phyloP scores from a whole-genome alignment of 2,797 vertebrate species.

The Amblyraja radiata region DNA sequence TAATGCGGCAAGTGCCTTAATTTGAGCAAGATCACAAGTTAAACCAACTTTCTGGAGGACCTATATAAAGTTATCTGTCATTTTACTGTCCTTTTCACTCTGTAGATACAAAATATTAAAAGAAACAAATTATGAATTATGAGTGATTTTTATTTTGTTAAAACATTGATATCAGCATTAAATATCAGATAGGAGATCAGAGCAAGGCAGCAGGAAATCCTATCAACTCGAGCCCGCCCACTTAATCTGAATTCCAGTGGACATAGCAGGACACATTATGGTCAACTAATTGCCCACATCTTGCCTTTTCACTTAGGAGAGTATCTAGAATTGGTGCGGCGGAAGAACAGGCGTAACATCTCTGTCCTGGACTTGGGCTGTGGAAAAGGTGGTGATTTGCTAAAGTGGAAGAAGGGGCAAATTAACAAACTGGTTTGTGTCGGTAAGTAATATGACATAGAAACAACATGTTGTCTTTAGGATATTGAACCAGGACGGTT shows the following conservation, averaged over 20 bases:
- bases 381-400: constrained; percentile 93
- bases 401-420: constrained; percentile 89
- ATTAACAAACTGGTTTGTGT: constrained; percentile 85
- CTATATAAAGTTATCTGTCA: not conserved
- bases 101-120: not conserved
- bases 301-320: constrained; percentile 57
- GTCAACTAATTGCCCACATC: not conserved
- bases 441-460: constrained; percentile 58
- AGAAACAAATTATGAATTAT: not conserved
- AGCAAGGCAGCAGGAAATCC: too few species aligned
- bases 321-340: constrained; percentile 71
- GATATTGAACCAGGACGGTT: not conserved
- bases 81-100: not conserved
- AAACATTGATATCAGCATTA: too few species aligned
- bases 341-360: constrained; percentile 56
- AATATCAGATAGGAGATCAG: too few species aligned
- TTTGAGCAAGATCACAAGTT: not conserved
- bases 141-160: too few species aligned
- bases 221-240: too few species aligned
- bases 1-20: not conserved
- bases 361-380: constrained; percentile 88
- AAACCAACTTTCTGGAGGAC: not conserved
- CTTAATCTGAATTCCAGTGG: too few species aligned
- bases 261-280: too few species aligned
- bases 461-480: not conserved